A percentile compares a stretch with the other conserved stretches of the same genome.
These are phyloP conservation scores for Polia nebulosa DNA, from an alignment of 2,888 invertebrate genomes.

Conservation along the genomic window DNA sequence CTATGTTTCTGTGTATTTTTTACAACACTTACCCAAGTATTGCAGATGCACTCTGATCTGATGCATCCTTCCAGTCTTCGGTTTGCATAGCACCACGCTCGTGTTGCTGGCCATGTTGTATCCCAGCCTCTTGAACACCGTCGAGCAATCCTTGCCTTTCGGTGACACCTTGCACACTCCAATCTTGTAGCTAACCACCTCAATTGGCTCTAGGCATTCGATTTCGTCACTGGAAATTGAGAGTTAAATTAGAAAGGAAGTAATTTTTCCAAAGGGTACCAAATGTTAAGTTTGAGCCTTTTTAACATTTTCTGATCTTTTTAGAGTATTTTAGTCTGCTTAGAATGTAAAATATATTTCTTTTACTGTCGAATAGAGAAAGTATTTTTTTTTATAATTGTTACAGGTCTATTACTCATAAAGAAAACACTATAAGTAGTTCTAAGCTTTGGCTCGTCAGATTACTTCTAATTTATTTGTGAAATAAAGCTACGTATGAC, in stretches of 20 bases:
- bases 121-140: conserved; percentile 97
- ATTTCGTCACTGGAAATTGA: conserved; percentile 92
- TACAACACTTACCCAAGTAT: conserved; percentile 96
- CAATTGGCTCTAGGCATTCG: conserved; percentile 97
- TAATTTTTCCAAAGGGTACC: not conserved
- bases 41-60: conserved; percentile 99
- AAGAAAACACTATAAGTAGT: too few relatives aligned
- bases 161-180: conserved; percentile 98
- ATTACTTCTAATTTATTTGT: not conserved
- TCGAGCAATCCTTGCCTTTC: conserved; percentile 98
- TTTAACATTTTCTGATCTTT: not conserved
- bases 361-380: too few relatives aligned
- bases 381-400: too few relatives aligned
- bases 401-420: too few relatives aligned
- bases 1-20: too few relatives aligned
- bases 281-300: not conserved
- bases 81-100: conserved; percentile 98
- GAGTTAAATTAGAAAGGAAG: conserved; percentile 4
- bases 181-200: conserved; percentile 98
- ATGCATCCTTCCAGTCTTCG: conserved; percentile 99
- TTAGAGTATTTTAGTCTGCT: not conserved
- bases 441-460: not conserved
- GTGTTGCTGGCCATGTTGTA: conserved; percentile 97
- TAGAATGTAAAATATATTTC: not conserved
- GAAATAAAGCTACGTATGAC: not conserved